Evolutionary conservation across 2,113 vertebrate species (phyloP).

Genomic region (Canis aureus): DNA sequence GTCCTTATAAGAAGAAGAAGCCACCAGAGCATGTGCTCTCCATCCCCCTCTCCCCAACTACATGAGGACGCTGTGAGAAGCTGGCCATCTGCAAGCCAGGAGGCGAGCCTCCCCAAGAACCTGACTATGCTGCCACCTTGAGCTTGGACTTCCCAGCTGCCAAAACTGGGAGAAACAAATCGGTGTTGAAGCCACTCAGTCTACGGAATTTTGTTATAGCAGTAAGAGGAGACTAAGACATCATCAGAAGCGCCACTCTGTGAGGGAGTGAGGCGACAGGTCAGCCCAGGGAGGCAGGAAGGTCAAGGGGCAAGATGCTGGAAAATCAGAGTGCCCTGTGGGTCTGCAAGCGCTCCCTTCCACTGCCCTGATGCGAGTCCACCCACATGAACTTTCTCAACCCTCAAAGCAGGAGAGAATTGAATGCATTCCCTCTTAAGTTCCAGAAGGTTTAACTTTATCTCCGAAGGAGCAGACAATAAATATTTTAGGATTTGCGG

Average conservation of each 20-base stretch:
- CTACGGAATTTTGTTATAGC: neutral
- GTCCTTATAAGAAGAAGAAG: neutral
- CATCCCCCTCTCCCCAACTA: no score
- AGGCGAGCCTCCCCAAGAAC: neutral
- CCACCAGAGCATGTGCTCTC: neutral
- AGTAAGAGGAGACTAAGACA: neutral
- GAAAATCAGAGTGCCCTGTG: neutral
- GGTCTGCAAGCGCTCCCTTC: neutral
- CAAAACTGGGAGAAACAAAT: neutral
- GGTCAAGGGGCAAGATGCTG: accelerated
- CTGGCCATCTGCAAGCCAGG: neutral
- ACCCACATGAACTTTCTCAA: neutral
- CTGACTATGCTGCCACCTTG: neutral
- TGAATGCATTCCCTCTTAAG: neutral
- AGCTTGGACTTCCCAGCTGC: neutral
- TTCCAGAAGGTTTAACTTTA: neutral
- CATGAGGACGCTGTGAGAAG: neutral
- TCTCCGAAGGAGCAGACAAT: neutral
- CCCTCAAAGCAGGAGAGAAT: neutral
- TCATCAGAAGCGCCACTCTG: neutral
- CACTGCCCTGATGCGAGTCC: neutral
- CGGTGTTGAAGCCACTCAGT: neutral
- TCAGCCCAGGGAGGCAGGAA: neutral
- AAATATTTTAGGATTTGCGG: neutral
- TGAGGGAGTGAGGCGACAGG: no score